Conservation (phyloP, 2,888 invertebrate species). For the Gisinianus flammeolus region DNA sequence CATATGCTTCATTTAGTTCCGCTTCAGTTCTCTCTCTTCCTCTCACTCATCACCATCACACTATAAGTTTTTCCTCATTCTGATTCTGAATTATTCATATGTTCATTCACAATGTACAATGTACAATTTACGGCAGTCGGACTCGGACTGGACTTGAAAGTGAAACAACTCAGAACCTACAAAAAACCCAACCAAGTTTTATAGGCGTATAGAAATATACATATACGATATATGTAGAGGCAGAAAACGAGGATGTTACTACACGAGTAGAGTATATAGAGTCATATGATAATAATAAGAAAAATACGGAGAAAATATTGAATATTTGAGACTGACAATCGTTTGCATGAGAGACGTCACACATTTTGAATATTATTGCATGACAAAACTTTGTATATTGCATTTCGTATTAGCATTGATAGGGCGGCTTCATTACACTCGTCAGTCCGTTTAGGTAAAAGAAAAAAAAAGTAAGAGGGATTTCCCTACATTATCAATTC, state of each 20-base stretch:
- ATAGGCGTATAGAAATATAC: too few relatives aligned
- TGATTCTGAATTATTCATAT: constrained; percentile 28
- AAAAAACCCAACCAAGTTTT: too few relatives aligned
- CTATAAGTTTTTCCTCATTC: background rate
- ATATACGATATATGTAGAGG: too few relatives aligned
- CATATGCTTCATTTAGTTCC: constrained; percentile 31
- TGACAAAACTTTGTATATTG: background rate
- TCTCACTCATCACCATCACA: background rate
- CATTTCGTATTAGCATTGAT: background rate
- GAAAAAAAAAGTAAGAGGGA: too few relatives aligned
- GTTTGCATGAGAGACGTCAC: too few relatives aligned
- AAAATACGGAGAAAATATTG: background rate
- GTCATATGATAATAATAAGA: too few relatives aligned
- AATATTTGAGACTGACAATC: too few relatives aligned
- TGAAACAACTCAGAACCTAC: too few relatives aligned
- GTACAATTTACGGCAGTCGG: background rate
- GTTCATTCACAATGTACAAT: background rate
- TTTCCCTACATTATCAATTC: too few relatives aligned
- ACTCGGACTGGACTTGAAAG: background rate
- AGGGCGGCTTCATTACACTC: background rate
- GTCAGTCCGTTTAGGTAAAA: too few relatives aligned
- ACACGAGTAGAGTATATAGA: too few relatives aligned
- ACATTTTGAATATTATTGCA: background rate
- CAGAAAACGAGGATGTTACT: too few relatives aligned
- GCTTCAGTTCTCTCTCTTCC: constrained; percentile 24